Base-by-base conservation (phyloP, 1,140 invertebrate species). In the Nylanderia fulva region DNA sequence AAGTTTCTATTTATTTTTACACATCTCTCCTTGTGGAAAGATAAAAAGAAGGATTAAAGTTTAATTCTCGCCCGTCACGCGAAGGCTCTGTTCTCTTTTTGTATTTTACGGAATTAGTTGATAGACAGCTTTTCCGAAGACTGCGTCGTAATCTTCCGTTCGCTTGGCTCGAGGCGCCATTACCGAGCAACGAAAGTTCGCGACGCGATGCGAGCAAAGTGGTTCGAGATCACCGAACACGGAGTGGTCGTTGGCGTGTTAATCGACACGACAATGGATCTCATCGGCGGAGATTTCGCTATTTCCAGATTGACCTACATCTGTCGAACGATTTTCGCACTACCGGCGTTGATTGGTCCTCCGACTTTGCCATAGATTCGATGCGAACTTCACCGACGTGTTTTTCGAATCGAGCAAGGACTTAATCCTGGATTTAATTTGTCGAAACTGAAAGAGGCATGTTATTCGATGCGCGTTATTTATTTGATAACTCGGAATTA, bases 281-380 rank as follows among this genome's bases (percentile, higher is more conserved):
- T 85, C 60, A 84, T 90, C 84, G 86, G 45, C 61, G 69, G 39
- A 48, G 45, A 79, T 87, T 68, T 82, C 76, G 90, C 76, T 85
- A 90, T 90, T 90, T 88, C 75, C 86, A 90, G 76, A 61, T 76
- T 84, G 89, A 91, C 90, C 90, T 77, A 88, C 77, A 91, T 90
- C 58, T 66, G 58, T 60, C 66, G 72, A 90, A 76, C 82, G 71
- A 87, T 88, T 86, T 80, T 86, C 86, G 48, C 66, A 15, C 61
- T 52, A 52, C 9, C 42, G 21, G 21, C 13, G 18, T 27, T 60
- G 77, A 82, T 82, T 71, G 39, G 36, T 71, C n/a, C 36, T 11
- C 7, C 60, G 8, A 33, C 42, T 76, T 18, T 2, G 29, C 63
- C 13, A 27, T 72, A 42, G 13, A 60, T 82, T 82, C 52, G 33